These are phyloP conservation scores for Nysson spinosus DNA, from an alignment of 2,888 invertebrate species.

Conservation along the genomic window DNA sequence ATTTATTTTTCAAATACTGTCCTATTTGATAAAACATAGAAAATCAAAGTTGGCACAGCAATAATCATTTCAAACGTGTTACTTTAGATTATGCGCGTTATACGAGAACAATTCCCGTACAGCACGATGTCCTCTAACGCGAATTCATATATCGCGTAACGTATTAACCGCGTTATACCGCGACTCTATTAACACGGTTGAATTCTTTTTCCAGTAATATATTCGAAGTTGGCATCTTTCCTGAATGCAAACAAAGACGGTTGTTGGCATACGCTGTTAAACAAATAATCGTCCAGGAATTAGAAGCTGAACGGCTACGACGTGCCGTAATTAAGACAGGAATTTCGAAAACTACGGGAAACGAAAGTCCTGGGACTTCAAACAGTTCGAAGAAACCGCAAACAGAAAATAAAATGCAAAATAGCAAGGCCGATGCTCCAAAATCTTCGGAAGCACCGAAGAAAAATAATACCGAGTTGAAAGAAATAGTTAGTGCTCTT, in stretches of 20 bases:
- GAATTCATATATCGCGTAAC: no score
- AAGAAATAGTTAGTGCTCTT: conserved; percentile 55
- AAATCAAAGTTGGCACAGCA: no score
- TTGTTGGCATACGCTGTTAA: conserved; percentile 67
- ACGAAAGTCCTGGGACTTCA: background rate
- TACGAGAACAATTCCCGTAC: no score
- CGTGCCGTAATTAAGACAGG: conserved; percentile 52
- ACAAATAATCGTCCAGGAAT: conserved; percentile 71
- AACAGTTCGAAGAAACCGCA: conserved; percentile 11
- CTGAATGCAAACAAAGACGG: conserved; percentile 64
- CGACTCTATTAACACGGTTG: no score
- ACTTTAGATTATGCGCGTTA: no score
- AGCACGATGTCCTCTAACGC: no score
- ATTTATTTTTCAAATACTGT: no score
- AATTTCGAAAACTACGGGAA: conserved; percentile 4
- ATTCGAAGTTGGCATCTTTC: conserved; percentile 66
- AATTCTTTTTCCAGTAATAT: conserved; percentile 67
- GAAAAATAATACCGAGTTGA: conserved; percentile 62
- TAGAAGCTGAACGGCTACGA: conserved; percentile 68
- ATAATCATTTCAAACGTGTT: no score
- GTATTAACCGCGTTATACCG: no score
- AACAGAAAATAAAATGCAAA: background rate
- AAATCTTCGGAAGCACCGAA: conserved; percentile 76
- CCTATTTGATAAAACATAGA: no score
- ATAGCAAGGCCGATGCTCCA: conserved; percentile 56